Conservation (phyloP, 1,140 invertebrate genomes). For the Ceratina japonica region DNA sequence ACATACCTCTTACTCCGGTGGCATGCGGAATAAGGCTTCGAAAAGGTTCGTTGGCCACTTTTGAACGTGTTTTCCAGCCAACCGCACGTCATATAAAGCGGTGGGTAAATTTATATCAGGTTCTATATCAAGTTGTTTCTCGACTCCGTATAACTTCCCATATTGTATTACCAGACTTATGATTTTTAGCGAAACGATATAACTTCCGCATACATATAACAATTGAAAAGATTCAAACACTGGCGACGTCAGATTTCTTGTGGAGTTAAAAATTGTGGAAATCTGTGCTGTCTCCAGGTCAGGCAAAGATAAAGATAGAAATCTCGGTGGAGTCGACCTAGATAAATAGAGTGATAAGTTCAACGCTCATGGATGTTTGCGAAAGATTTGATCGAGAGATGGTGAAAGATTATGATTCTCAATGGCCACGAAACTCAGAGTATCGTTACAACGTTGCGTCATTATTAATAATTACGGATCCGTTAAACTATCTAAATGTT, state of each 20-base stretch:
- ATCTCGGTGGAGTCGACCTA: neutral
- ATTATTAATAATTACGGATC: neutral
- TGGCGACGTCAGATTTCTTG: no score
- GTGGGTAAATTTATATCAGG: constrained; percentile 20
- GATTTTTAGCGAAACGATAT: no score
- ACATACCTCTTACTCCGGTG: neutral
- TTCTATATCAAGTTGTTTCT: neutral
- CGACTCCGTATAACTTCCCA: no score
- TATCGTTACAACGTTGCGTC: neutral
- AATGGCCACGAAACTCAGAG: no score
- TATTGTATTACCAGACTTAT: no score
- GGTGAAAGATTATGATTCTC: neutral
- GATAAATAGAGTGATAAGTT: neutral
- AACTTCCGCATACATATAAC: no score
- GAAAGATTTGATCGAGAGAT: neutral
- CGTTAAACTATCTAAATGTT: constrained; percentile 1
- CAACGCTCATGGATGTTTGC: neutral
- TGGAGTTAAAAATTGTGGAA: neutral
- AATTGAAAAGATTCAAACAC: neutral
- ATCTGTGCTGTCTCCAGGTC: neutral
- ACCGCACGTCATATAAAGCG: neutral
- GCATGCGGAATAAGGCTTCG: constrained; percentile 4
- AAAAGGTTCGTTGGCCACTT: neutral
- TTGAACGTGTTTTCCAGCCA: neutral
- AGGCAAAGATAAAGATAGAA: neutral